Base-by-base conservation (phyloP, 2,888 invertebrate species). In the Drosophila multiciliata region DNA sequence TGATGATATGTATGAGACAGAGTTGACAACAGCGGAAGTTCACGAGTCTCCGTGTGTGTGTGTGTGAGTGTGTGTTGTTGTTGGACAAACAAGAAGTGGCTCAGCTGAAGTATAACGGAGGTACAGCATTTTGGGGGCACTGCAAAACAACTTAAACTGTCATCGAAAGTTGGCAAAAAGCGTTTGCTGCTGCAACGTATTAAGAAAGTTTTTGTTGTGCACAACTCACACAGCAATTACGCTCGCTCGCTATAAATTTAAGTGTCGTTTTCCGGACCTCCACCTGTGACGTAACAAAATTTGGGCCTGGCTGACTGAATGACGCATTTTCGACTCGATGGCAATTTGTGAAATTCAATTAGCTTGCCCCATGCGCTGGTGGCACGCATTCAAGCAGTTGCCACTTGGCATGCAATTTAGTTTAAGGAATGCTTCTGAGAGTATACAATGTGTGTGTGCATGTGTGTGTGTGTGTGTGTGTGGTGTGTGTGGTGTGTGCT, bases 11-110 rank as follows among this genome's bases (percentile, higher is more conserved):
- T 75, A 75, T 68, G 75, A 55, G 79, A 60, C 61, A 59, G 66
- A 78, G 78, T 73, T 80, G 77, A 78, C 78, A 80, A 73, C 74
- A 49, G 66, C 70, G 70, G 64, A 74, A 80, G 63, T 64, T 68
- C 61, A 61, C 64, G 64, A 53, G 63, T 54, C 42, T 40, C 17
- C 55, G 20, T 55, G 23, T 57, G 49, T 12, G 45, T 45, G 20
- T 45, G 12, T 12, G 20, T 3, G 20, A 12, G 12, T 45, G 45
- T 12, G 45, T 29, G 5, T 1, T 75, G 74, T 81, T 87, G 80
- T 87, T 85, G 72, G 82, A 69, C 87, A 89, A 85, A 85, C 85
- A 89, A 80, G 78, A 89, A 85, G 89, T 87, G 83, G 78, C 81
- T 75, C 76, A 32, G 26, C 33, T 8, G n/a, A n/a, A 26, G 17